Conservation (phyloP, 2,888 invertebrate genomes). For the Epistrophe grossulariae region DNA sequence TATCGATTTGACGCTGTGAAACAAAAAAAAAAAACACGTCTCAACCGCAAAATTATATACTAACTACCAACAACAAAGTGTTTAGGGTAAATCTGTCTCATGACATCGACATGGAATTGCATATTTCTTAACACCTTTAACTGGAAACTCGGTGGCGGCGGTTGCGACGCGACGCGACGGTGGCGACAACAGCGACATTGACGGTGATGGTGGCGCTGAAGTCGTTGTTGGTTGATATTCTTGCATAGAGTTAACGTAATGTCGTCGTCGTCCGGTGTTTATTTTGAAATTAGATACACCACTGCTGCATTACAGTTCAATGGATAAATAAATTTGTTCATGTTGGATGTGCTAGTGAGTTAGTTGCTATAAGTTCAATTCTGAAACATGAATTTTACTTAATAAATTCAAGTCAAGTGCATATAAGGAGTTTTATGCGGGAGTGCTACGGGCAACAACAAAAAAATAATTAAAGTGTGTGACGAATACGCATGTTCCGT, state of each 20-base stretch:
- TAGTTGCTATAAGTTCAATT: not conserved
- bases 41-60: slow-evolving; percentile 1
- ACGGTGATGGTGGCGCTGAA: not conserved
- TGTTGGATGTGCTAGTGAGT: not conserved
- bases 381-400: slow-evolving; percentile 13
- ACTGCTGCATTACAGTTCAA: slow-evolving; percentile 25
- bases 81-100: slow-evolving; percentile 12
- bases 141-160: slow-evolving; percentile 33
- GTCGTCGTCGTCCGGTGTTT: slow-evolving; percentile 37
- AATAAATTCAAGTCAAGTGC: slow-evolving; percentile 29
- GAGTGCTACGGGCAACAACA: not conserved
- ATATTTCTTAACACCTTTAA: slow-evolving; percentile 56
- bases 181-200: not conserved
- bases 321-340: slow-evolving; percentile 20
- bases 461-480: not conserved
- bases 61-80: not conserved
- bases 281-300: slow-evolving; percentile 60
- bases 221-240: slow-evolving; percentile 3
- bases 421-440: slow-evolving; percentile 3
- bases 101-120: slow-evolving; percentile 35
- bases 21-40: slow-evolving; percentile 16
- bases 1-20: slow-evolving; percentile 46
- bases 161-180: not conserved
- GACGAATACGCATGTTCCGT: not conserved
- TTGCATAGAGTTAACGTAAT: not conserved